These are phyloP conservation scores for Synanthedon vespiformis DNA, from an alignment of 2,888 invertebrate species.

Conservation along the genomic window DNA sequence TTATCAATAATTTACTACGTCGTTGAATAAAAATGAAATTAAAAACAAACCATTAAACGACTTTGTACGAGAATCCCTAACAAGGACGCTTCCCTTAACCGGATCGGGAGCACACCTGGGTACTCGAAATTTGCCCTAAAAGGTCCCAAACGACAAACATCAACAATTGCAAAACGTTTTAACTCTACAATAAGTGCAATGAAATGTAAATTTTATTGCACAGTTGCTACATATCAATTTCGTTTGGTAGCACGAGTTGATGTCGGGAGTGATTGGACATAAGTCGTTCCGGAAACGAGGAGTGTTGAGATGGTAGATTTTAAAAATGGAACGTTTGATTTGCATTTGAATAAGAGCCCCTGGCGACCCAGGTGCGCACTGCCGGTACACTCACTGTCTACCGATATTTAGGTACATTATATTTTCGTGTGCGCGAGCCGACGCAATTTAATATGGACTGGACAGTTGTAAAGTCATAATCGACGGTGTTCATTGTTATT, in stretches of 20 bases:
- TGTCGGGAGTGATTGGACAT: conserved; percentile 53
- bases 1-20: conserved; percentile 56
- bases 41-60: conserved; percentile 71
- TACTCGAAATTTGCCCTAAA: conserved; percentile 65
- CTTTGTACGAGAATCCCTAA: conserved; percentile 66
- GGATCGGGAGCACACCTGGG: conserved; percentile 71
- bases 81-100: conserved; percentile 69
- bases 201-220: conserved; percentile 13
- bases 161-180: conserved; percentile 18
- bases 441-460: conserved; percentile 48
- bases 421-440: conserved; percentile 22
- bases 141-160: conserved; percentile 61
- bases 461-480: conserved; percentile 49
- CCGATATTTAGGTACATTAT: conserved; percentile 20
- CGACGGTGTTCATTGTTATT: conserved; percentile 27
- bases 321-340: conserved; percentile 72
- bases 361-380: conserved; percentile 64
- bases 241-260: conserved; percentile 13
- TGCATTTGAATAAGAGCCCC: conserved; percentile 71
- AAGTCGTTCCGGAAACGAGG: conserved; percentile 66
- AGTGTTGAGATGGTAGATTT: conserved; percentile 68
- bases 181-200: conserved; percentile 13
- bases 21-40: conserved; percentile 62
- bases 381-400: conserved; percentile 44
- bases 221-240: conserved; percentile 18